Percentiles rank a stretch among this genome's conserved stretches.
Conservation (phyloP, 2,888 invertebrate species). For the Polymixis flavicincta region DNA sequence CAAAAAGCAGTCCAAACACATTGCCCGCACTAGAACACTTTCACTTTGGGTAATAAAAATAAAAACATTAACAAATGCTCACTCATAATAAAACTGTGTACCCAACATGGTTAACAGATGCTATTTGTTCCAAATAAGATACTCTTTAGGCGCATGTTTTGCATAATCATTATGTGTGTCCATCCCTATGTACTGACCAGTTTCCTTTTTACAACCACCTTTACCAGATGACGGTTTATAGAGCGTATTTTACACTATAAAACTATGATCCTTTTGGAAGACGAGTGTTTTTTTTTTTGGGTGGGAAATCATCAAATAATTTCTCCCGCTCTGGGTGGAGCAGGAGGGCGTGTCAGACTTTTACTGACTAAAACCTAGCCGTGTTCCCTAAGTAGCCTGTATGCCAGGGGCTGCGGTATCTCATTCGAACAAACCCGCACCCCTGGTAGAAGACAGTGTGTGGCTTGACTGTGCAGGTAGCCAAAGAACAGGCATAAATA, state of each 20-base stretch:
- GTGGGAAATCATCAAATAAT: no score
- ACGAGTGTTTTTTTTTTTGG: no score
- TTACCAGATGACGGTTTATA: neutral
- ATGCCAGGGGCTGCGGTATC: no score
- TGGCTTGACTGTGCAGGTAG: neutral
- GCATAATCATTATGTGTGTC: slow-evolving; percentile 18
- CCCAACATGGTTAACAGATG: slow-evolving; percentile 19
- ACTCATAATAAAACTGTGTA: slow-evolving; percentile 29
- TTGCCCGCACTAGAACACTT: slow-evolving; percentile 38
- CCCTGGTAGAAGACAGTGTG: neutral
- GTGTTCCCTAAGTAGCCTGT: no score
- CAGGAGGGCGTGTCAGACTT: no score
- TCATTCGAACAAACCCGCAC: no score
- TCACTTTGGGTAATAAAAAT: slow-evolving; percentile 50
- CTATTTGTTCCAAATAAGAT: neutral
- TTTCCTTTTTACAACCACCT: neutral
- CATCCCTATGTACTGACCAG: neutral
- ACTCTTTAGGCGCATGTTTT: slow-evolving; percentile 1
- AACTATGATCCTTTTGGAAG: neutral
- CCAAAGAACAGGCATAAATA: neutral
- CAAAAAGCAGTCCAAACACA: slow-evolving; percentile 38
- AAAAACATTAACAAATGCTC: slow-evolving; percentile 41
- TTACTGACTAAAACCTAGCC: no score
- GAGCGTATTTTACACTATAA: neutral
- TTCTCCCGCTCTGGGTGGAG: no score